phyloP scores from a whole-genome alignment of 2,888 invertebrate species.

The Drosophila seclusa region DNA sequence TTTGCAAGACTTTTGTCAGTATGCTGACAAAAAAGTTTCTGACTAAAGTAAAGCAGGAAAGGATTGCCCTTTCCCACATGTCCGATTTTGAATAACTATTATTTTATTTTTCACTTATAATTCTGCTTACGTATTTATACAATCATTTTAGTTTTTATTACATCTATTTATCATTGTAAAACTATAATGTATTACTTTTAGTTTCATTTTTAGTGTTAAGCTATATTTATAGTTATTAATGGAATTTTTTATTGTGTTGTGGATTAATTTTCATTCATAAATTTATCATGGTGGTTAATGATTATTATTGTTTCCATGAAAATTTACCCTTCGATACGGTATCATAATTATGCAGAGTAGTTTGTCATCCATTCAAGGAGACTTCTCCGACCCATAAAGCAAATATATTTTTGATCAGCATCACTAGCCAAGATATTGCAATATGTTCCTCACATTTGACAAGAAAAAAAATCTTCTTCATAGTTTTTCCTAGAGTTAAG shows the following conservation, averaged over 20 bases:
- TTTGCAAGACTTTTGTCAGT: not conserved
- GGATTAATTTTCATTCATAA: conserved; percentile 1
- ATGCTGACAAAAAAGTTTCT: not conserved
- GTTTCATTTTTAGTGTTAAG: not conserved
- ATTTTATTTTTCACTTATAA: not conserved
- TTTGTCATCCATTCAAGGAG: not conserved
- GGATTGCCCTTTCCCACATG: not conserved
- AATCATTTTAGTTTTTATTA: not conserved
- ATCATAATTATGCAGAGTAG: not conserved
- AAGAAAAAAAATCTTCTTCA: not conserved
- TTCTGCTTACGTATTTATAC: not conserved
- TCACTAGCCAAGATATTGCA: no score
- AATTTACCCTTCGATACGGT: not conserved
- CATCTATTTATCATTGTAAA: not conserved
- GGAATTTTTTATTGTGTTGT: not conserved
- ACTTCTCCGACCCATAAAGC: not conserved
- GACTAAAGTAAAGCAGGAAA: not conserved
- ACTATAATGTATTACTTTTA: not conserved
- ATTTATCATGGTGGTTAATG: not conserved
- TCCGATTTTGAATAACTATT: not conserved
- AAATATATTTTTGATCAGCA: not conserved
- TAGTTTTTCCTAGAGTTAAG: not conserved
- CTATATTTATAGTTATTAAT: not conserved
- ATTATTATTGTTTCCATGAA: not conserved
- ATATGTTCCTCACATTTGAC: not conserved